Evolutionary conservation across 2,113 vertebrate genomes (phyloP), one percentile per base, ranked within the genome.

Genomic region (Eidolon helvum): DNA sequence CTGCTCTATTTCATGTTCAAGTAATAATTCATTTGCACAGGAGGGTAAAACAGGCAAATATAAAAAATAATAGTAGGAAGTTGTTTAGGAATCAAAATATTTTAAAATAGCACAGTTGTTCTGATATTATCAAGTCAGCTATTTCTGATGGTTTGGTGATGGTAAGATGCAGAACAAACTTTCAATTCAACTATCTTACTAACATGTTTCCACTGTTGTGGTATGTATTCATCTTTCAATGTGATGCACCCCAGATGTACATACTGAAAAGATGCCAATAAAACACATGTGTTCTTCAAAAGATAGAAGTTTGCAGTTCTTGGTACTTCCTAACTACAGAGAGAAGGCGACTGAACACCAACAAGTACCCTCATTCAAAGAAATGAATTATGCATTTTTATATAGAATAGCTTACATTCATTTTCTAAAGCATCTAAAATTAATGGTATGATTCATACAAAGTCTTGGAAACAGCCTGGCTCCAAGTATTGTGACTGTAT

Each of bases 21-120:
- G 79, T 71, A 95, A 95, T 96, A 97, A 97, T 68, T 97, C 84
- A 97, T 82, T 93, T 87, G 74, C 43, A 66, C 38, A 83, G 91
- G 50, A 48, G 24, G 87, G 96, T 92, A 72, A 90, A 91, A 96
- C 95, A 30, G 80, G 78, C 66, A 77, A 91, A 93, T 78, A 26
- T 96, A 78, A 91, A 88, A 55, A 89, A 59, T 90, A 69, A 94
- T 57, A 85, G 33, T 48, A 33, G 95, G 65, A 97, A 66, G 94
- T 84, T 96, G 72, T 66, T 95, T 87, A 87, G 84, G 48, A 93
- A 87, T 68, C 79, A 97, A 90, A 97, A 90, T 38, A 78, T 57
- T 93, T 96, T 89, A 43, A 96, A 95, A 94, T 55, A 95, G 45
- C 57, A 43, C 95, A 93, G 89, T 93, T 95, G 95, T 53, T 87